phyloP scores from a whole-genome alignment of 2,113 vertebrate genomes.

The Etia nguti region DNA sequence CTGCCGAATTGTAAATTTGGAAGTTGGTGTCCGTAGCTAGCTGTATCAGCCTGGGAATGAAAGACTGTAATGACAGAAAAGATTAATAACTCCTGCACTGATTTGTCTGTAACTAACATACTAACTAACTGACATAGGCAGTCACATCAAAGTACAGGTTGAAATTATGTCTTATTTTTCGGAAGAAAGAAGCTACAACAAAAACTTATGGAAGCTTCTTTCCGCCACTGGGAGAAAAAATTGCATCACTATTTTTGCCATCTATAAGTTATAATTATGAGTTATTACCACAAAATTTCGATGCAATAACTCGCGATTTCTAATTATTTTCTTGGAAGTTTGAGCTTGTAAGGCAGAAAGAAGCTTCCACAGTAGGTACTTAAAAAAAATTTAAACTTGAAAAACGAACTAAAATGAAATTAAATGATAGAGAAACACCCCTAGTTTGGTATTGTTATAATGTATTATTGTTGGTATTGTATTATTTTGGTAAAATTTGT shows the following conservation, averaged over 20 bases:
- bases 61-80: not conserved
- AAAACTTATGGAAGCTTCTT: not conserved
- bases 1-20: not conserved
- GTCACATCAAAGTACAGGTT: not conserved
- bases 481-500: no score
- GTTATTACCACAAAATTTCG: not conserved
- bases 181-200: not conserved
- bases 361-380: no score
- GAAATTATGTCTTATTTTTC: not conserved
- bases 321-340: no score
- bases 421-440: no score
- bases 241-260: not conserved
- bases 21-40: not conserved
- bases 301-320: no score
- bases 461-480: no score
- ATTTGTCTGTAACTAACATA: not conserved
- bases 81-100: not conserved
- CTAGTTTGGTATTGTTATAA: no score
- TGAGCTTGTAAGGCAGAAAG: no score
- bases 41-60: not conserved
- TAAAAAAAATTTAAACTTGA: no score
- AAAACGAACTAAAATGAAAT: no score
- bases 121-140: not conserved
- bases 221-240: not conserved
- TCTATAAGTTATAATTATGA: not conserved